phyloP scores from a whole-genome alignment of 2,888 invertebrate species.

The Embidobia sp. region DNA sequence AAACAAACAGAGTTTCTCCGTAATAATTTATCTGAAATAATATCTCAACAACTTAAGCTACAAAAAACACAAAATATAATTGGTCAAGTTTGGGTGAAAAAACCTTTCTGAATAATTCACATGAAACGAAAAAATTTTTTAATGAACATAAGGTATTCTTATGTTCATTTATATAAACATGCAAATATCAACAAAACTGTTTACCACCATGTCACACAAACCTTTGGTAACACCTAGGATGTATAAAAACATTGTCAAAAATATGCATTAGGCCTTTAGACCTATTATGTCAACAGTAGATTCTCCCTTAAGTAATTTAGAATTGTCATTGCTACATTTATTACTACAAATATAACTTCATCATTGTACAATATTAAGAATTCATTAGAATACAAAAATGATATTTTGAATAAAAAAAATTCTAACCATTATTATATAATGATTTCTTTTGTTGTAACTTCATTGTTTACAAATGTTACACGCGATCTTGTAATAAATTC shows the following conservation, averaged over 20 bases:
- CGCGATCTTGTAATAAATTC: neutral
- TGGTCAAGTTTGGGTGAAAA: too few relatives aligned
- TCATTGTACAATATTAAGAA: neutral
- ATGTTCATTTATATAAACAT: too few relatives aligned
- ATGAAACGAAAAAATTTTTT: too few relatives aligned
- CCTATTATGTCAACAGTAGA: constrained; percentile 5
- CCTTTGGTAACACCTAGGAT: neutral
- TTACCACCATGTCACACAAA: too few relatives aligned
- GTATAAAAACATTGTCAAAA: constrained; percentile 2
- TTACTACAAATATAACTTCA: neutral
- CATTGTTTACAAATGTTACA: constrained; percentile 5
- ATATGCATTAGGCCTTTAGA: neutral
- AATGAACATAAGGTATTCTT: too few relatives aligned
- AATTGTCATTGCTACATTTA: neutral
- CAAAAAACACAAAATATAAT: too few relatives aligned
- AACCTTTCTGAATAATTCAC: too few relatives aligned
- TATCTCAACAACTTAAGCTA: too few relatives aligned
- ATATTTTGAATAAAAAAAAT: neutral
- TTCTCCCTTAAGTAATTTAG: neutral
- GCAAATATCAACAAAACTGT: neutral
- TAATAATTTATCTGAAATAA: too few relatives aligned
- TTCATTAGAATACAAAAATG: neutral
- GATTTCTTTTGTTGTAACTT: neutral
- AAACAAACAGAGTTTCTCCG: too few relatives aligned
- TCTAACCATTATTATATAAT: neutral